Evolutionary conservation across 2,113 vertebrate genomes (phyloP), one percentile per base, ranked within the genome.

Genomic region (Xiphophorus hellerii): DNA sequence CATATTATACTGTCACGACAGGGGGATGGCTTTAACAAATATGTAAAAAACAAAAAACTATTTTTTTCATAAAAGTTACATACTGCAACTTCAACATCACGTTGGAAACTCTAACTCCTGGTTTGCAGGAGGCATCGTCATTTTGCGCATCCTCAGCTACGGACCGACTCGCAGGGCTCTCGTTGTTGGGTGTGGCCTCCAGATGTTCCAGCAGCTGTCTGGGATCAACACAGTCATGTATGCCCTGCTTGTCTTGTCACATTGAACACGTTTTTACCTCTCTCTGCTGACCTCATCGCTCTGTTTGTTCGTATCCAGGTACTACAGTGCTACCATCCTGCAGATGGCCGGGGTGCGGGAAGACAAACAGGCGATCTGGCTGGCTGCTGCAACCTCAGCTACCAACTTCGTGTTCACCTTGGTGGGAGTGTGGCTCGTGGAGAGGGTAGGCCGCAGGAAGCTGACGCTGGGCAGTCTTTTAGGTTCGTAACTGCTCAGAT

Each of bases 141-240:
- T 99, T 87, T 94, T 93, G 87, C 95, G 96, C 90, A 97, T 99
- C 87, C 93, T 99, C 86, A 88, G 88, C 73, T 95, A 96, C 39
- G 94, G 95, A 74, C 95, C 97, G 44, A 96, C 96, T 73, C 96
- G 97, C 76, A 94, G 96, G 85, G 98, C 97, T 66, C 96, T 99
- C 76, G 89, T 96, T 69, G 95, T 99, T 71, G 98, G 98, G 71
- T 99, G 98, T 84, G 95, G 97, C 75, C 94, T 99, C 60, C 98
- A 99, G 92, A 98, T 99, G 96, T 98, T 99, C 89, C 98, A 99
- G 91, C 98, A 99, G 82, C 95, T 99, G 85, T 95, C 97, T 74
- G 98, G 98, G 88, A 98, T 99, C 90, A 99, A 99, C 94, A 99
- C 98, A 0, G 96, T 99, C 94, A 99, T 99, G 98, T 99, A 96